Percentiles rank a stretch among this genome's conserved stretches.
Conservation (phyloP, 2,113 vertebrate genomes). For the Heterotilapia buettikoferi region DNA sequence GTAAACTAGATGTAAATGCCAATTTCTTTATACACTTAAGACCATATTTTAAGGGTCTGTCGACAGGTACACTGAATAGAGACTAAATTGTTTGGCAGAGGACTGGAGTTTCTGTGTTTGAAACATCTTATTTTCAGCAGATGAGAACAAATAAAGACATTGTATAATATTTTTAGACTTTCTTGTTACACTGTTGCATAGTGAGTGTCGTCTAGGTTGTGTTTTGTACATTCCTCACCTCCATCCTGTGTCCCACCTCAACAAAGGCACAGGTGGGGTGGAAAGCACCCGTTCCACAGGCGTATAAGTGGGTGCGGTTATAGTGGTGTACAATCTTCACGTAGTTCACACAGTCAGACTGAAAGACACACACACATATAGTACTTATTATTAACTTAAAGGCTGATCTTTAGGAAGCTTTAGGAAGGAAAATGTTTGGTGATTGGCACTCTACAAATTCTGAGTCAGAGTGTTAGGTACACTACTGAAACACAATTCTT, state of each 20-base stretch:
- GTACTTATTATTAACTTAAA: background rate
- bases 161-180: background rate
- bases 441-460: background rate
- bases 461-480: accelerated
- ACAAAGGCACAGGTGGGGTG: constrained; percentile 89
- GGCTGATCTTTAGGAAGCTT: background rate
- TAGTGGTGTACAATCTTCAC: constrained; percentile 90
- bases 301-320: constrained; percentile 89
- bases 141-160: background rate
- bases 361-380: background rate
- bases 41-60: background rate
- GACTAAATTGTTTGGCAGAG: background rate
- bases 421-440: accelerated
- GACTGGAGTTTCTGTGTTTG: background rate
- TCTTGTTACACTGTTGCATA: background rate
- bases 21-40: background rate
- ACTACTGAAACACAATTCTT: background rate
- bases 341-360: constrained; percentile 96
- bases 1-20: background rate
- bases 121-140: background rate
- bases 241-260: constrained; percentile 82
- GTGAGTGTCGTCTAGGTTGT: background rate
- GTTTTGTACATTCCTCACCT: constrained; percentile 72
- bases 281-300: constrained; percentile 94
- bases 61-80: background rate